These are phyloP conservation scores for Vidua chalybeata DNA, from an alignment of 2,113 vertebrate genomes.

Conservation along the genomic window DNA sequence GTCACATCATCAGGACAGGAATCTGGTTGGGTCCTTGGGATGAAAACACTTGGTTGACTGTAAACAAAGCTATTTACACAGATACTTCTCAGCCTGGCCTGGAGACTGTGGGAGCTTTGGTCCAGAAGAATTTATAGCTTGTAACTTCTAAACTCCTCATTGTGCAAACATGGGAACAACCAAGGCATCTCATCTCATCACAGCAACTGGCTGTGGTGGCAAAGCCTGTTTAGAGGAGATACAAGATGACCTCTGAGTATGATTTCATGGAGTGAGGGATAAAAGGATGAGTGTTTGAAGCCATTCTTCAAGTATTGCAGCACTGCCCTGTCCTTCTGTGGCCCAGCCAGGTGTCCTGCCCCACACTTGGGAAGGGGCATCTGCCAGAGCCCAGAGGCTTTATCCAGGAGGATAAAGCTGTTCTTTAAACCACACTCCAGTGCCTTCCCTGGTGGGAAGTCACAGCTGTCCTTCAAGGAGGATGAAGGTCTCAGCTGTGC, in stretches of 20 bases:
- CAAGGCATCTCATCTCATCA: neutral
- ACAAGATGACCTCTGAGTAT: neutral
- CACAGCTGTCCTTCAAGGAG: neutral
- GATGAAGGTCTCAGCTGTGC: neutral
- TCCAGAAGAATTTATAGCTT: neutral
- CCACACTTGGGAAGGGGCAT: neutral
- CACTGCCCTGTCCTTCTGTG: neutral
- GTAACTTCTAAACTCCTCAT: neutral
- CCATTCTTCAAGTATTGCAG: neutral
- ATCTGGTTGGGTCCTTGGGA: neutral
- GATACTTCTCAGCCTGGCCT: neutral
- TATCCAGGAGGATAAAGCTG: neutral
- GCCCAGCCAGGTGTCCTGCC: neutral
- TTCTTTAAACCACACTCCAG: neutral
- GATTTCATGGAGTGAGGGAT: neutral
- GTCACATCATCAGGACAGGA: neutral
- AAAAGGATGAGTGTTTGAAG: neutral
- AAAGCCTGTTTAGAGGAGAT: neutral
- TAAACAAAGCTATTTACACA: neutral
- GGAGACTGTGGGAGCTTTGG: neutral
- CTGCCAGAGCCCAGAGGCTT: accelerated
- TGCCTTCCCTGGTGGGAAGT: neutral
- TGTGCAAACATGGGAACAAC: neutral
- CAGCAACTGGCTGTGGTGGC: neutral
- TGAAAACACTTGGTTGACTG: neutral